These are phyloP conservation scores for Aradophagus sp. DNA, from an alignment of 1,140 invertebrate species.

Conservation along the genomic window DNA sequence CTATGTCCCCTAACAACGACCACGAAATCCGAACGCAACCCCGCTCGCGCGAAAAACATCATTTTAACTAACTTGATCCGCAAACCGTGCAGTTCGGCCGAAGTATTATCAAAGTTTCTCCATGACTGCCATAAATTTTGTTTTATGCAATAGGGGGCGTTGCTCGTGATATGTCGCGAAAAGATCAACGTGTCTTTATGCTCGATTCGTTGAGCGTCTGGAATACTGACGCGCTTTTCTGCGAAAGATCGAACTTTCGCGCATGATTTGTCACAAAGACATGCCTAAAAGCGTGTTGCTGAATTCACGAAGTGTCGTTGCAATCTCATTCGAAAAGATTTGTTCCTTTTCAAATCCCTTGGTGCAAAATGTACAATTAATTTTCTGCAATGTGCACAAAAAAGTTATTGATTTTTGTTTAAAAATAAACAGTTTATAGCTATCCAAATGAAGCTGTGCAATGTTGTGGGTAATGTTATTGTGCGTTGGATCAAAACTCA, in stretches of 20 bases:
- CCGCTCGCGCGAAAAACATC: no score
- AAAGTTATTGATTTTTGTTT: no score
- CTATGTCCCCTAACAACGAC: no score
- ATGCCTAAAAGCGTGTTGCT: neutral
- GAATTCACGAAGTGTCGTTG: slow-evolving; percentile 13
- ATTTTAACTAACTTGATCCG: no score
- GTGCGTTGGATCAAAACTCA: no score
- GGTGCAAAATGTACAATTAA: no score
- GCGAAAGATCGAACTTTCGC: slow-evolving; percentile 16
- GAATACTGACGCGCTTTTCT: slow-evolving; percentile 15
- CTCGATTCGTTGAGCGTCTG: slow-evolving; percentile 9
- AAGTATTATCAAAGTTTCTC: slow-evolving; percentile 34
- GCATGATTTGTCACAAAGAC: slow-evolving; percentile 20
- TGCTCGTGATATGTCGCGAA: slow-evolving; percentile 20
- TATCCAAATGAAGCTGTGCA: no score
- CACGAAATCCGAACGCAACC: slow-evolving; percentile 8
- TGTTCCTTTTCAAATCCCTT: no score
- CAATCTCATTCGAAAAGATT: no score
- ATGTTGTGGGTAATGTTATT: no score
- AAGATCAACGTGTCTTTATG: slow-evolving; percentile 26
- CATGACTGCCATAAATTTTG: slow-evolving; percentile 42
- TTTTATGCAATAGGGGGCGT: slow-evolving; percentile 34
- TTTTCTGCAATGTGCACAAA: no score
- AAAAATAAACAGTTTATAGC: no score
- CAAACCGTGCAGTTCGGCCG: neutral